Conservation (phyloP, 2,797 vertebrate species). For the Rachycentron canadum region DNA sequence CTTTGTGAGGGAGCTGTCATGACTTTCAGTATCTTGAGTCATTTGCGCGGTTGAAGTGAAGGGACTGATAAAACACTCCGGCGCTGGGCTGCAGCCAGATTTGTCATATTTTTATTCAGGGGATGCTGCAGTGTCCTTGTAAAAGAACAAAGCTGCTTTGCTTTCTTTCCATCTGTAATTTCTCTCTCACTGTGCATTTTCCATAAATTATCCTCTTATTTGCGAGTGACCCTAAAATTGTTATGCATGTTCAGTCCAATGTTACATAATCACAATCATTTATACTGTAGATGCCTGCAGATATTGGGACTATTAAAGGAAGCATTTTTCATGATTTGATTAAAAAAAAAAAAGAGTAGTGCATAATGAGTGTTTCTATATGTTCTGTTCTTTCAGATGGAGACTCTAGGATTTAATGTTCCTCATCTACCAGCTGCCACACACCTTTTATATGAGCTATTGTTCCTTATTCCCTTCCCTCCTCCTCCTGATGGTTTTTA, state of each 20-base stretch:
- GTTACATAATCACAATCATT: neutral
- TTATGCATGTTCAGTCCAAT: neutral
- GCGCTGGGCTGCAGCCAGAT: conserved; percentile 29
- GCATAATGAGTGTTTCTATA: no score
- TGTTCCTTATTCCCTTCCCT: no score
- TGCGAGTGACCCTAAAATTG: neutral
- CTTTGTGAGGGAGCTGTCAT: conserved; percentile 35
- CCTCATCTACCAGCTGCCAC: no score
- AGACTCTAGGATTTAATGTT: neutral
- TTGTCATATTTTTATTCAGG: conserved; percentile 32
- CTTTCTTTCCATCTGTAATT: no score
- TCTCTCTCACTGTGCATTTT: neutral
- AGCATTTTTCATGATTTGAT: neutral
- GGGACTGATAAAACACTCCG: conserved; percentile 39
- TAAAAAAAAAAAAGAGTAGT: neutral
- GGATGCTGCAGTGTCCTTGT: conserved; percentile 38
- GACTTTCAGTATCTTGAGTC: conserved; percentile 40
- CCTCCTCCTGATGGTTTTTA: no score
- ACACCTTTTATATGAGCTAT: no score
- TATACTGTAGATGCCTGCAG: neutral
- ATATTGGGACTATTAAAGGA: neutral
- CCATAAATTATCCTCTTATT: neutral
- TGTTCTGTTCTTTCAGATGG: no score
- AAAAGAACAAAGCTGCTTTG: neutral
- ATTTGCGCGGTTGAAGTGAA: conserved; percentile 38